Base-by-base conservation (phyloP, 2,888 invertebrate genomes). In the Spisula solida region DNA sequence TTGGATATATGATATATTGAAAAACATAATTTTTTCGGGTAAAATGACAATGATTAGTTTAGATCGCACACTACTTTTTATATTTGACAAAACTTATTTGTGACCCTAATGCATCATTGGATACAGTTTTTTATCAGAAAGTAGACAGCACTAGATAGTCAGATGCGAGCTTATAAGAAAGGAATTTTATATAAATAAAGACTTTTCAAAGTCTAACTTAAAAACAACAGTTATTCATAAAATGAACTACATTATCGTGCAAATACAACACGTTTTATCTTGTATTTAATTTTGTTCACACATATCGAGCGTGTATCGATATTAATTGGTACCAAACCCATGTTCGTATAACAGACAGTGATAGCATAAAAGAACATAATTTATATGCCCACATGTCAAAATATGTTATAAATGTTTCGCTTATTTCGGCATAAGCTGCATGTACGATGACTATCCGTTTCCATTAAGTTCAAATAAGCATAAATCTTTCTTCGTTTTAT, bases 81-180 rank as follows among this genome's bases (percentile, higher is more conserved):
- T 66, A 66, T 66, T 66, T 66, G 60, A 66, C 60, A 66, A 25
- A 66, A 66, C 60, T 10, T 25, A 25, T 66, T 66, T 66, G 25
- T 25, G 25, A 5, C 12, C 8, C 6, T 25, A 66, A 66, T 66
- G 0, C 4, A 66, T 66, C 60, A 66, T 66, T 66, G 10, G 8
- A 66, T 10, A 8, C 60, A 66, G 25, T 66, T 2, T 41, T 41
- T 41, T 66, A 12, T 5, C 5, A 51, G 51, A 51, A 51, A 51
- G n/a, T 12, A 66, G 60, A 25, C 25, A 66, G 6, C 25, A 66
- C 12, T 25, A 25, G 25, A 2, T 60, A 60, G n/a, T 4, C 60
- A 60, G 2, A 60, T 1, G 20, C 8, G 25, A 41, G 41, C 41
- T 5, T 41, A 41, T 41, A 41, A 41, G 41, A 41, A 25, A 8